Evolutionary conservation across 37 sponge, comb jelly and placozoan genomes (phyloP).

Genomic region (Haliclona indistincta): DNA sequence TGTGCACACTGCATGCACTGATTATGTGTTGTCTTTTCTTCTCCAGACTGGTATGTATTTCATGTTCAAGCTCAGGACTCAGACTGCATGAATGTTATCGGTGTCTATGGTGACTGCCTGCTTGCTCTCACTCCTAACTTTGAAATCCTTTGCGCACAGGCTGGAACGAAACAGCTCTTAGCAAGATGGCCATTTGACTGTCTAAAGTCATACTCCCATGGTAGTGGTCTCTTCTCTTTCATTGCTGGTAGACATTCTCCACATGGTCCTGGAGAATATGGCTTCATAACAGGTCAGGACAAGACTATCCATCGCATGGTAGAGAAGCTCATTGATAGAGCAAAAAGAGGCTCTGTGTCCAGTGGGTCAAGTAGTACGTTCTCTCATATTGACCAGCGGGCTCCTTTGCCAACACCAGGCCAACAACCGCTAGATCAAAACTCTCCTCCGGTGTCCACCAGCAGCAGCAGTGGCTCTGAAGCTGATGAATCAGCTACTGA

Average conservation of each 20-base stretch:
- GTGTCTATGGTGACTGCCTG: conserved; percentile 28
- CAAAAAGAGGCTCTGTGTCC: not conserved
- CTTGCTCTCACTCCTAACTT: conserved; percentile 38
- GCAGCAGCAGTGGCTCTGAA: not conserved
- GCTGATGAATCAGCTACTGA: not conserved
- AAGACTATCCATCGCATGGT: conserved; percentile 42
- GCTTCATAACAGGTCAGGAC: conserved; percentile 47
- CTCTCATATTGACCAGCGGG: not conserved
- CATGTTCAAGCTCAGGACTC: conserved; percentile 4
- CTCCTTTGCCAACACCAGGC: conserved; percentile 29
- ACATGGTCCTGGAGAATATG: conserved; percentile 66
- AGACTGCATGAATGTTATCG: conserved; percentile 15
- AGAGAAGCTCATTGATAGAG: conserved; percentile 21
- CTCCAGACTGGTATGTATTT: conserved; percentile 20
- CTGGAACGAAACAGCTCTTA: conserved; percentile 20
- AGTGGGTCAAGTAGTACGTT: not conserved
- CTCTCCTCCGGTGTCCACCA: not conserved
- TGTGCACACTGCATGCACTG: no score
- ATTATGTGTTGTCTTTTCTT: not conserved
- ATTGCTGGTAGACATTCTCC: conserved; percentile 66
- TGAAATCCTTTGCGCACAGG: conserved; percentile 33
- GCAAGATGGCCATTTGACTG: conserved; percentile 66
- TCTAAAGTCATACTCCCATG: conserved; percentile 53
- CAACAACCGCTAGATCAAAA: not conserved
- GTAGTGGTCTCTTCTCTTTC: conserved; percentile 42